Conservation (phyloP, 2,888 invertebrate species). For the Gandaritis pyraliata region DNA sequence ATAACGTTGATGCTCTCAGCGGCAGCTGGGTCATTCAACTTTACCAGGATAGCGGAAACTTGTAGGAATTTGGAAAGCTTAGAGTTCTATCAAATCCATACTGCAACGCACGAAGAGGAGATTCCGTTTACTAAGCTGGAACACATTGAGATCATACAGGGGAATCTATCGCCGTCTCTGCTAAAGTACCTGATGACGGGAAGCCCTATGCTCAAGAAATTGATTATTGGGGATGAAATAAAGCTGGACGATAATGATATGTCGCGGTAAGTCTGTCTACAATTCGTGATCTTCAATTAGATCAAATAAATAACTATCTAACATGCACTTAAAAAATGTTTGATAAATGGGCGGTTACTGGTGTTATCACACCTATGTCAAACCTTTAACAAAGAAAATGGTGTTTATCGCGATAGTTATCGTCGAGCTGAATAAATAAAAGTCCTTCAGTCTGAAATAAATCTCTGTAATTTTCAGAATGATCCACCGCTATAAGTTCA, state of each 20-base stretch:
- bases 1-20: slow-evolving; percentile 84
- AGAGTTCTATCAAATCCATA: slow-evolving; percentile 87
- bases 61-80: slow-evolving; percentile 85
- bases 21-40: slow-evolving; percentile 83
- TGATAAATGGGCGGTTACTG: no score
- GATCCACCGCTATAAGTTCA: slow-evolving; percentile 86
- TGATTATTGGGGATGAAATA: slow-evolving; percentile 87
- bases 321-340: no score
- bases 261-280: slow-evolving; percentile 73
- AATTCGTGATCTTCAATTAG: not conserved
- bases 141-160: slow-evolving; percentile 87
- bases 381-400: no score
- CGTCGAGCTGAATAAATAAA: not conserved
- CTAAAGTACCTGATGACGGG: slow-evolving; percentile 86
- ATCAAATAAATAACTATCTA: not conserved
- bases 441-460: not conserved
- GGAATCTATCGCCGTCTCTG: slow-evolving; percentile 83
- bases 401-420: no score
- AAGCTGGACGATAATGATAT: slow-evolving; percentile 88
- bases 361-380: no score
- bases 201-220: slow-evolving; percentile 84
- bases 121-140: slow-evolving; percentile 85
- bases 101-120: slow-evolving; percentile 83
- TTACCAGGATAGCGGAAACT: slow-evolving; percentile 83
- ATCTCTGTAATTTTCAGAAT: slow-evolving; percentile 75